These are phyloP conservation scores for Leuciscus idus DNA, from an alignment of 2,113 vertebrate genomes.

Conservation along the genomic window DNA sequence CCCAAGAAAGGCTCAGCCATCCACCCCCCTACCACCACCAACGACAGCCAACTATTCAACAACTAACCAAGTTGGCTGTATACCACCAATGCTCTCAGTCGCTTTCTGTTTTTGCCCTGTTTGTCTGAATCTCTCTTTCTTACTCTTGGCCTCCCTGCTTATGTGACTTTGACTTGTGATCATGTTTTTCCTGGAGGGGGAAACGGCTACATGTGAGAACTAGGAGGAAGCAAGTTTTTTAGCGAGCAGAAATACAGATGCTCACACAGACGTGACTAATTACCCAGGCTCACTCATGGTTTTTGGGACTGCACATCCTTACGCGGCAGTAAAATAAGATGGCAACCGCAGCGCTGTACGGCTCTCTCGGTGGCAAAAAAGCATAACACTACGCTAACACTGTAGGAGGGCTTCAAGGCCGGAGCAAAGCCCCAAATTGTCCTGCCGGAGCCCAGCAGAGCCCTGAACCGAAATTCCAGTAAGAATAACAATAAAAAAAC, in stretches of 20 bases:
- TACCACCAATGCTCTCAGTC: slow-evolving; percentile 16
- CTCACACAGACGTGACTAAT: slow-evolving; percentile 49
- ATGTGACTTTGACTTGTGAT: slow-evolving; percentile 52
- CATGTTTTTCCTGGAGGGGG: slow-evolving; percentile 59
- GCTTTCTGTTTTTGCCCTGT: slow-evolving; percentile 40
- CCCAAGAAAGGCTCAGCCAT: slow-evolving; percentile 59
- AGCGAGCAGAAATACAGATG: slow-evolving; percentile 52
- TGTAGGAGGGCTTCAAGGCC: slow-evolving; percentile 18
- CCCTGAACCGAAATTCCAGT: slow-evolving; percentile 49
- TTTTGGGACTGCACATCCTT: slow-evolving; percentile 45
- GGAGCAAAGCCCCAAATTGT: slow-evolving; percentile 41
- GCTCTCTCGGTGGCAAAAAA: slow-evolving; percentile 34
- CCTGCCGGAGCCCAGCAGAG: slow-evolving; percentile 40
- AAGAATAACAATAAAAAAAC: slow-evolving; percentile 49
- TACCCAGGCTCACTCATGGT: slow-evolving; percentile 43
- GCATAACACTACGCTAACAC: slow-evolving; percentile 10
- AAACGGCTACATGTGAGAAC: slow-evolving; percentile 55
- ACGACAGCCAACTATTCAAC: slow-evolving; percentile 66
- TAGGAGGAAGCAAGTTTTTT: slow-evolving; percentile 55
- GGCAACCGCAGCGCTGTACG: slow-evolving; percentile 38
- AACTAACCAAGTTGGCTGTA: slow-evolving; percentile 60
- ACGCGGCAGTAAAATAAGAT: slow-evolving; percentile 48
- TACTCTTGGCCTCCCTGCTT: slow-evolving; percentile 56
- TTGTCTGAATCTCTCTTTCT: slow-evolving; percentile 47
- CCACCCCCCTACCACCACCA: slow-evolving; percentile 59